Conservation (phyloP, 2,797 vertebrate genomes). For the Rhincodon typus region DNA sequence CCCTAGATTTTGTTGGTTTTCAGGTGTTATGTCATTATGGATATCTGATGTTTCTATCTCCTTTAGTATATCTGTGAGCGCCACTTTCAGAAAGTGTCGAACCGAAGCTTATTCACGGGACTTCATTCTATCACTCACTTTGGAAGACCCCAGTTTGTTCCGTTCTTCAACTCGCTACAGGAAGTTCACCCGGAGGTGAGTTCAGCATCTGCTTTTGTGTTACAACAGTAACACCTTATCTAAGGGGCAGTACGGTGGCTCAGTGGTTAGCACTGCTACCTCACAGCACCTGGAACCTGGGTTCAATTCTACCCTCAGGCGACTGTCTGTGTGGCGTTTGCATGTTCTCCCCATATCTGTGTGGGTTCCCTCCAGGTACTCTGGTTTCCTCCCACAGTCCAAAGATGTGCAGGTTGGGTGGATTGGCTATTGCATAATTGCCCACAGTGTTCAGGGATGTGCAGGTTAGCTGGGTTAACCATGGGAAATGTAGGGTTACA, state of each 20-base stretch:
- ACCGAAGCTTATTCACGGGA: slow-evolving; percentile 89
- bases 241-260: neutral
- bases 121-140: slow-evolving; percentile 89
- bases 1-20: neutral
- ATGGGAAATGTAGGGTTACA: too few relatives aligned
- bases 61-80: slow-evolving; percentile 90
- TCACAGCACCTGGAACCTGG: too few relatives aligned
- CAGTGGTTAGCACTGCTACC: too few relatives aligned
- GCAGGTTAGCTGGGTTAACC: too few relatives aligned
- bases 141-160: slow-evolving; percentile 81
- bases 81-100: slow-evolving; percentile 94
- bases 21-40: neutral
- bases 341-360: too few relatives aligned
- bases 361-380: too few relatives aligned
- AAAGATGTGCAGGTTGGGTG: too few relatives aligned
- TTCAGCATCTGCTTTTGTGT: neutral
- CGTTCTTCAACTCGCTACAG: slow-evolving; percentile 87
- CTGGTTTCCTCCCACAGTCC: too few relatives aligned
- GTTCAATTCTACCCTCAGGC: too few relatives aligned
- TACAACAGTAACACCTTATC: neutral
- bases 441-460: too few relatives aligned
- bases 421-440: too few relatives aligned
- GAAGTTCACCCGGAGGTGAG: slow-evolving; percentile 88
- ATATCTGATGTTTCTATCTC: neutral
- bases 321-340: too few relatives aligned